These are phyloP conservation scores for Cladorhizidae sp. DNA, from an alignment of 37 sponge, comb jelly and placozoan genomes.

Conservation along the genomic window DNA sequence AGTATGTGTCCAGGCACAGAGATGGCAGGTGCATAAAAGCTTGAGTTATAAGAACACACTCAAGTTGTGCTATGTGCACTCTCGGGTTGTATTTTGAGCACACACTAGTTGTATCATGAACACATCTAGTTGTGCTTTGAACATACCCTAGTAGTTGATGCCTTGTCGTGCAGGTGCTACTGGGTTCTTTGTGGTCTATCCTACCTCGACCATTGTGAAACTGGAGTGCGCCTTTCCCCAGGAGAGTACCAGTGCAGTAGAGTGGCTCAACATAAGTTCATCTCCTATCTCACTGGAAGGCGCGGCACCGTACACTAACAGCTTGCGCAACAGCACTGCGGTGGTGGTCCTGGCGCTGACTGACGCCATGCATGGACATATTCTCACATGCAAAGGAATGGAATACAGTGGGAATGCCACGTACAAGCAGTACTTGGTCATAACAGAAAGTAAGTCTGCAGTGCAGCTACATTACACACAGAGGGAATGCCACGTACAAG, in stretches of 20 bases:
- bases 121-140: too few species aligned
- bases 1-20: too few species aligned
- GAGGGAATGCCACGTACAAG: neutral
- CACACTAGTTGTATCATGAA: too few species aligned
- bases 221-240: constrained; percentile 13
- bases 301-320: too few species aligned
- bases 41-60: too few species aligned
- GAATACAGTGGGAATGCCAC: neutral
- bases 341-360: neutral
- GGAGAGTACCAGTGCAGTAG: neutral
- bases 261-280: neutral
- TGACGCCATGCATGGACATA: neutral
- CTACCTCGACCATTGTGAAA: neutral
- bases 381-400: neutral
- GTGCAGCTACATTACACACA: neutral
- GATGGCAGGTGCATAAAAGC: too few species aligned
- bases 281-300: too few species aligned
- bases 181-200: neutral
- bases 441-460: neutral
- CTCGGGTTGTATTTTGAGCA: too few species aligned
- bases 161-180: neutral
- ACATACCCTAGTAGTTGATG: too few species aligned
- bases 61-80: too few species aligned
- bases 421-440: neutral
- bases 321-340: neutral